These are phyloP conservation scores for Drosophila kikkawai DNA, from an alignment of 1,140 invertebrate species.

Conservation along the genomic window DNA sequence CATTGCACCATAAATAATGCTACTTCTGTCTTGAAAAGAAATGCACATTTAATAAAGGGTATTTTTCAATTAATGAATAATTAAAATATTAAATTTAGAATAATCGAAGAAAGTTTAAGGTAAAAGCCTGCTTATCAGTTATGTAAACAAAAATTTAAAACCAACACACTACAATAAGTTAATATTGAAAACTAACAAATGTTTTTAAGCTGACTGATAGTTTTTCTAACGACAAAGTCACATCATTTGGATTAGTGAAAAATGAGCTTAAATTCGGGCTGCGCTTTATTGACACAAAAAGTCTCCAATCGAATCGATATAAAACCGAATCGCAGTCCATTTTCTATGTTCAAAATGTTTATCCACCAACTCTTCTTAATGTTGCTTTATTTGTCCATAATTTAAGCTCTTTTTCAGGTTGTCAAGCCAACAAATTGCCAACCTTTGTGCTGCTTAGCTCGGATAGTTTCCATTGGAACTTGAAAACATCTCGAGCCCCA, in stretches of 20 bases:
- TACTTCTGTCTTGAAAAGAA: too few relatives aligned
- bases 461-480: constrained; percentile 8
- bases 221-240: background rate
- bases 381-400: constrained; percentile 10
- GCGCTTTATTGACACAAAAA: background rate
- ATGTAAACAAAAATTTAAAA: background rate
- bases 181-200: background rate
- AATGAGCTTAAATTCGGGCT: background rate
- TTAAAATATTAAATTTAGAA: background rate
- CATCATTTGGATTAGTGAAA: constrained; percentile 8
- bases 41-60: too few relatives aligned
- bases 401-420: constrained; percentile 43
- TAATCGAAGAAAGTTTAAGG: background rate
- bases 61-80: too few relatives aligned
- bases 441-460: constrained; percentile 38
- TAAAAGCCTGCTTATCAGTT: background rate
- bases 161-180: background rate
- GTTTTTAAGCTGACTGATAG: background rate
- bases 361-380: constrained; percentile 6
- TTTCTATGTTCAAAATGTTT: constrained; percentile 19
- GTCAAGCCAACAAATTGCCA: constrained; percentile 53
- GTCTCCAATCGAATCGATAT: background rate
- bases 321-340: constrained; percentile 1
- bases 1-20: too few relatives aligned
- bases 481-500: constrained; percentile 38